Conservation (phyloP, 2,888 invertebrate genomes). For the Caenorhabditis sinica region DNA sequence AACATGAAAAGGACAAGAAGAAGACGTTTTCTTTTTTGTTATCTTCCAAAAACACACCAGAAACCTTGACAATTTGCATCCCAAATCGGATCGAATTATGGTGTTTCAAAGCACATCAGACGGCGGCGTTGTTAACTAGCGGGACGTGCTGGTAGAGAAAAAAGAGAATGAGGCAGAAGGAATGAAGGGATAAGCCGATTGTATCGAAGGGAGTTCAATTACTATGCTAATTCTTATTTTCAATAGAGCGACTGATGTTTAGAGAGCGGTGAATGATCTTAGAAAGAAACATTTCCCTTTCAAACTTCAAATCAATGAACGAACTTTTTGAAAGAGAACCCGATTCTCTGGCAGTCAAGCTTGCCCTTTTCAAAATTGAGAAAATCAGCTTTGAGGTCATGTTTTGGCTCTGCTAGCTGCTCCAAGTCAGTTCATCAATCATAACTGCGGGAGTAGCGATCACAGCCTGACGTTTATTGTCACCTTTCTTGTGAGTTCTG, state of each 20-base stretch:
- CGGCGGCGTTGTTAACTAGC: conserved; percentile 13
- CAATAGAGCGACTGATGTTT: not conserved
- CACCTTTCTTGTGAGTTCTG: conserved; percentile 14
- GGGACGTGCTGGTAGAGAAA: conserved; percentile 4
- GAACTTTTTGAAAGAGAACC: too few relatives aligned
- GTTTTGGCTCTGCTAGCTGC: not conserved
- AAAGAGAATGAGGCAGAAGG: not conserved
- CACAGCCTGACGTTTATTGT: conserved; percentile 34
- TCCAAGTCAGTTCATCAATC: conserved; percentile 22
- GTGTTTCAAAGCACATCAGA: conserved; percentile 56
- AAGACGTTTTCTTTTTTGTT: conserved; percentile 12
- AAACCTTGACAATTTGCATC: conserved; percentile 55
- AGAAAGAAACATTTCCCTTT: not conserved
- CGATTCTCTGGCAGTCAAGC: too few relatives aligned
- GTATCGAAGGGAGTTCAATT: conserved; percentile 42
- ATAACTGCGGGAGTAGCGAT: conserved; percentile 6
- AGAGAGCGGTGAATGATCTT: conserved; percentile 4
- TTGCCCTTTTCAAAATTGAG: too few relatives aligned
- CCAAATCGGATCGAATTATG: conserved; percentile 46
- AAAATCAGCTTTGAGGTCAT: too few relatives aligned
- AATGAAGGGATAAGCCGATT: conserved; percentile 53
- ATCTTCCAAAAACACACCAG: conserved; percentile 48
- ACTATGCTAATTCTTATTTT: conserved; percentile 54
- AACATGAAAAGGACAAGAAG: not conserved
- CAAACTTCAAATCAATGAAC: too few relatives aligned